Evolutionary conservation across 2,797 vertebrate genomes (phyloP).

Genomic region (Bovichtus variegatus): DNA sequence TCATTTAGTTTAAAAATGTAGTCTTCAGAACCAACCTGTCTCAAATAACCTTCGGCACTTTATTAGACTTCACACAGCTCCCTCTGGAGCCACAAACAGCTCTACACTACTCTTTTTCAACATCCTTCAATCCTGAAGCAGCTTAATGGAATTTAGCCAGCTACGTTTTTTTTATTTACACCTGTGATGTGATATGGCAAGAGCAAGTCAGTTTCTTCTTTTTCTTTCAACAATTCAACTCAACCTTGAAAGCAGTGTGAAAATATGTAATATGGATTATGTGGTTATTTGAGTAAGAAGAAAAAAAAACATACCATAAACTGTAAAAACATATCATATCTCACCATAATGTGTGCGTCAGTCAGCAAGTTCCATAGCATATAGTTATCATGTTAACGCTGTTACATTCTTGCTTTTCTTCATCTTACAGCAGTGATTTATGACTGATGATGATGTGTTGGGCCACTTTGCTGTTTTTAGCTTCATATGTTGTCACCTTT

Average conservation of each 20-base stretch:
- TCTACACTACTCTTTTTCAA: too few species aligned
- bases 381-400: slow-evolving; percentile 20
- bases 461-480: not conserved
- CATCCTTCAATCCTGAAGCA: too few species aligned
- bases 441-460: not conserved
- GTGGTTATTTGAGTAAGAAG: not conserved
- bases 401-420: not conserved
- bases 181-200: too few species aligned
- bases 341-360: not conserved
- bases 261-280: not conserved
- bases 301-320: not conserved
- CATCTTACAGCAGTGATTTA: not conserved
- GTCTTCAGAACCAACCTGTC: not conserved
- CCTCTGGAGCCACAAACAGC: not conserved
- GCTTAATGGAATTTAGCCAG: too few species aligned
- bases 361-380: not conserved
- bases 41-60: not conserved
- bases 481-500: not conserved
- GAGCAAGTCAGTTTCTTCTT: not conserved
- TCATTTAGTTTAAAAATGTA: not conserved
- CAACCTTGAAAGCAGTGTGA: not conserved
- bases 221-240: not conserved
- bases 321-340: not conserved
- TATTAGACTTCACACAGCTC: not conserved
- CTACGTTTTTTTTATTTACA: too few species aligned